Evolutionary conservation across 2,113 vertebrate genomes (phyloP).

Genomic region (Calypte anna): DNA sequence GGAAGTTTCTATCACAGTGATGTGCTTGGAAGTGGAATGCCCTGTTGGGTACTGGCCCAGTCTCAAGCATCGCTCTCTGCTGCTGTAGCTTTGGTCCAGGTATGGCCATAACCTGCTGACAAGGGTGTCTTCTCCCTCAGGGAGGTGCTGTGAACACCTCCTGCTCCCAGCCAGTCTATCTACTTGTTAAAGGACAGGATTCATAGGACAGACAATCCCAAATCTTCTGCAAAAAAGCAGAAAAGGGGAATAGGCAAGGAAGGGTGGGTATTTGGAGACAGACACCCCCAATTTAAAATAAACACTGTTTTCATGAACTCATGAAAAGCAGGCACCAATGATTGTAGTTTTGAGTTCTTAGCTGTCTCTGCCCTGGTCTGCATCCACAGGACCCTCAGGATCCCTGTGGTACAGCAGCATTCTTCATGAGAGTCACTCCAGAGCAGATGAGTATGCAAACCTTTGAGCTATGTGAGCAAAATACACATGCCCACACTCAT

Average conservation of each 20-base stretch:
- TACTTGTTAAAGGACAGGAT: background rate
- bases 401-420: accelerated
- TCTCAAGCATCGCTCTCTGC: no score
- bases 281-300: background rate
- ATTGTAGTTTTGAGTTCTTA: background rate
- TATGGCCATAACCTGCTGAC: background rate
- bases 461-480: background rate
- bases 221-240: background rate
- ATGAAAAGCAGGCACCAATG: background rate
- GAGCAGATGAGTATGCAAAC: background rate
- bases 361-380: background rate
- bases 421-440: background rate
- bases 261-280: background rate
- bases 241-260: background rate
- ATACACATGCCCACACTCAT: background rate
- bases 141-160: background rate
- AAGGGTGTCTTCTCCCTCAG: background rate
- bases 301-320: background rate
- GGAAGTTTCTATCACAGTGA: accelerated
- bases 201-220: background rate
- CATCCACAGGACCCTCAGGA: background rate
- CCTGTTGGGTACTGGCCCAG: background rate
- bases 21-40: background rate
- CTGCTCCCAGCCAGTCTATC: background rate
- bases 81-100: background rate